Conservation (phyloP, 2,888 invertebrate genomes). For the Notodonta dromedarius region DNA sequence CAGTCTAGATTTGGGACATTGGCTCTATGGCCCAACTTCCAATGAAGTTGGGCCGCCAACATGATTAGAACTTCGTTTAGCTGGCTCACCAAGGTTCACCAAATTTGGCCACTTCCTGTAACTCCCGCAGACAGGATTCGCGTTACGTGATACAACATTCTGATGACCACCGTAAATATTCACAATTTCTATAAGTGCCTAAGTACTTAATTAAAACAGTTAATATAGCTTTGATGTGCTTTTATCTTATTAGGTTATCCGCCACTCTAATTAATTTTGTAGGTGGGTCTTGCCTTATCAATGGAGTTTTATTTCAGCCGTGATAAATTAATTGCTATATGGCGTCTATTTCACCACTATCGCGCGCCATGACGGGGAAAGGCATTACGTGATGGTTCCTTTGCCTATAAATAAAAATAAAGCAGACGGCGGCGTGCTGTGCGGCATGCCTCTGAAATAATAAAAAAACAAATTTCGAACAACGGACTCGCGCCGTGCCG, state of each 20-base stretch:
- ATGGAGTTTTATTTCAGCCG: slow-evolving; percentile 1
- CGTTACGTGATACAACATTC: not conserved
- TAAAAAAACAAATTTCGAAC: slow-evolving; percentile 28
- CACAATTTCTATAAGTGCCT: too few species aligned
- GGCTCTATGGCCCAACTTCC: too few species aligned
- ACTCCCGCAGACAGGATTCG: slow-evolving; percentile 1
- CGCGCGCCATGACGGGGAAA: not conserved
- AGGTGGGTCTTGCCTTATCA: not conserved
- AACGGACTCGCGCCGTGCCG: slow-evolving; percentile 29
- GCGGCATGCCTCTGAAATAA: not conserved
- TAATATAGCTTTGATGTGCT: not conserved
- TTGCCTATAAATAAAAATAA: slow-evolving; percentile 4
- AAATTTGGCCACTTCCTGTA: not conserved
- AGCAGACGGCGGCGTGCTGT: slow-evolving; percentile 16
- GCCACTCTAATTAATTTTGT: not conserved
- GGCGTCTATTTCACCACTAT: not conserved
- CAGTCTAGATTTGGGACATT: not conserved
- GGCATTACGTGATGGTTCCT: slow-evolving; percentile 13
- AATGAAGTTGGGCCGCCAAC: not conserved
- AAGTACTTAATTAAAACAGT: not conserved
- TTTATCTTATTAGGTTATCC: not conserved
- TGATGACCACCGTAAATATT: not conserved
- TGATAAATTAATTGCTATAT: not conserved
- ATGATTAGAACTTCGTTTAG: not conserved
- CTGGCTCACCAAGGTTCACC: not conserved